A percentile compares a stretch with the other conserved stretches of the same genome.
Conservation (phyloP, 2,113 vertebrate species). For the Dolichotis patagonum region DNA sequence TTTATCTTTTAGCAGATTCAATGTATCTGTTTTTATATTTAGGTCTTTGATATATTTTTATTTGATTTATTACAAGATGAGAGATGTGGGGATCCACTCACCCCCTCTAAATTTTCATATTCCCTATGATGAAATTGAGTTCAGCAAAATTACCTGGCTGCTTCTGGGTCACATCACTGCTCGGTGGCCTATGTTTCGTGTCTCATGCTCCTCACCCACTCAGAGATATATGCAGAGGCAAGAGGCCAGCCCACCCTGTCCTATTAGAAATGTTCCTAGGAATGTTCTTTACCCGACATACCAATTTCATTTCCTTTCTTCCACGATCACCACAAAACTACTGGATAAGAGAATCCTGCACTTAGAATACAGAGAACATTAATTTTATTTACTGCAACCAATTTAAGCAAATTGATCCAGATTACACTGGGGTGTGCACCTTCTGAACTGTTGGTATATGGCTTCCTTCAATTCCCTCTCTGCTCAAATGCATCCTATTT, state of each 20-base stretch:
- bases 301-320: not conserved
- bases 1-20: not conserved
- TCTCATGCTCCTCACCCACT: not conserved
- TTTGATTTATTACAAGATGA: not conserved
- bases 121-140: not conserved
- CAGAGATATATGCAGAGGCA: not conserved
- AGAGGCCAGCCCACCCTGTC: not conserved
- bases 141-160: not conserved
- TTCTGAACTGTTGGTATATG: slow-evolving; percentile 56
- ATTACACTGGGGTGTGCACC: not conserved
- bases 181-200: not conserved
- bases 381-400: slow-evolving; percentile 55
- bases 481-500: slow-evolving; percentile 45
- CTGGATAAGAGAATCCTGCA: not conserved
- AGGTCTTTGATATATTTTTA: not conserved
- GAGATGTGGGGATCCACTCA: not conserved
- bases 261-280: not conserved
- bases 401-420: slow-evolving; percentile 59
- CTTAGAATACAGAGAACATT: slow-evolving; percentile 36
- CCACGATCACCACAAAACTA: not conserved
- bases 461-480: slow-evolving; percentile 50
- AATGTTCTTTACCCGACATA: not conserved
- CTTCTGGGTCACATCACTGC: not conserved
- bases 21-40: not conserved
- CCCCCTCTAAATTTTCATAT: not conserved